phyloP scores from a whole-genome alignment of 2,113 vertebrate species.

The Pachycephala philippinensis region DNA sequence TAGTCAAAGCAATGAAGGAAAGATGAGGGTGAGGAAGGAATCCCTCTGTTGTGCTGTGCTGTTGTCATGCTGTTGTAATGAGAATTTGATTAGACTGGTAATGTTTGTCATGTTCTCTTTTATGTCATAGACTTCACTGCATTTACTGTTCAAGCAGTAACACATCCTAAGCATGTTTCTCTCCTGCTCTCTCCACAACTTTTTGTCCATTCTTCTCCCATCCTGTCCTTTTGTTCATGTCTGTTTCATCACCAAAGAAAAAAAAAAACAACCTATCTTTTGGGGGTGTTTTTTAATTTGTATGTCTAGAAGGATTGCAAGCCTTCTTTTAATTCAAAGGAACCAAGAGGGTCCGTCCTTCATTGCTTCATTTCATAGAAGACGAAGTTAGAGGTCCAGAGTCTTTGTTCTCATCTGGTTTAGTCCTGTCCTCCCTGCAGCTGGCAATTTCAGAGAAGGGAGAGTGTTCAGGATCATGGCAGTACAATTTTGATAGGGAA shows the following conservation, averaged over 20 bases:
- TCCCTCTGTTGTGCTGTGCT: not conserved
- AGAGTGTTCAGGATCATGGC: not conserved
- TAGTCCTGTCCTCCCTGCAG: not conserved
- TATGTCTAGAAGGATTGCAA: not conserved
- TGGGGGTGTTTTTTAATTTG: fast-evolving
- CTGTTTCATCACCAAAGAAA: not conserved
- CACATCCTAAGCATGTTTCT: not conserved
- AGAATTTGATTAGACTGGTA: not conserved
- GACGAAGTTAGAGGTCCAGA: not conserved
- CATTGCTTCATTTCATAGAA: not conserved
- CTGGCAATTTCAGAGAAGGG: not conserved
- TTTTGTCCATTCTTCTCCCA: not conserved
- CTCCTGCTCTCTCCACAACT: not conserved
- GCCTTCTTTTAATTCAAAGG: not conserved
- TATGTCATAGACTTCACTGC: not conserved
- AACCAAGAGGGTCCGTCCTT: not conserved
- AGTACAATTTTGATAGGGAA: not conserved
- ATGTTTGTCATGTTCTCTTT: not conserved
- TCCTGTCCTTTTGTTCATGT: not conserved
- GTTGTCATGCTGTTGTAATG: not conserved
- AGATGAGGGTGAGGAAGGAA: not conserved
- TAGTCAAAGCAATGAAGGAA: not conserved
- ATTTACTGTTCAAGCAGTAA: not conserved
- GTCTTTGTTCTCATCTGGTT: not conserved
- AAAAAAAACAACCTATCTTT: not conserved